Conservation (phyloP, 2,888 invertebrate genomes). For the Abrostola tripartita region DNA sequence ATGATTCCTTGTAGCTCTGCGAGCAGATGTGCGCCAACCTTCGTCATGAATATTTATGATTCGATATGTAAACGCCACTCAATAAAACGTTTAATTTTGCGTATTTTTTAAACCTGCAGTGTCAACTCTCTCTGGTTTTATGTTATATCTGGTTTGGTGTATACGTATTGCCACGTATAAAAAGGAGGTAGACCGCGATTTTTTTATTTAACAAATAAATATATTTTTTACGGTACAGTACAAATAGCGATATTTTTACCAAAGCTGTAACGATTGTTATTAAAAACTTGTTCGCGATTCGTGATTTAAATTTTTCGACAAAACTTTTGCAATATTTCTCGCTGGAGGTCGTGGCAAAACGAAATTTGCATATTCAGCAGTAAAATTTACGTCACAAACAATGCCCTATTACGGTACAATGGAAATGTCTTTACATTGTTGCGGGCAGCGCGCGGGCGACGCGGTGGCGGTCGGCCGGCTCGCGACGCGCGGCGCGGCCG, state of each 20-base stretch:
- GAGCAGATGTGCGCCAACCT: conserved; percentile 63
- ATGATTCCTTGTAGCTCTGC: conserved; percentile 30
- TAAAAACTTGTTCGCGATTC: conserved; percentile 79
- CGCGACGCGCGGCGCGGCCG: conserved; percentile 50
- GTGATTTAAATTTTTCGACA: conserved; percentile 82
- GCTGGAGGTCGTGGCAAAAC: conserved; percentile 78
- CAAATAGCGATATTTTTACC: conserved; percentile 56
- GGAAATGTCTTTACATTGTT: conserved; percentile 86
- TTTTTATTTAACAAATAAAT: conserved; percentile 44
- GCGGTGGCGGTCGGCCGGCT: conserved; percentile 38
- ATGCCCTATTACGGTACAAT: conserved; percentile 85
- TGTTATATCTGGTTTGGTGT: no score
- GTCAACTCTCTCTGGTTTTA: conserved; percentile 53
- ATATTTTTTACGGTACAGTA: conserved; percentile 40
- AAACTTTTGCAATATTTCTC: conserved; percentile 86
- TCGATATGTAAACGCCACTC: conserved; percentile 60
- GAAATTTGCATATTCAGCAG: conserved; percentile 86
- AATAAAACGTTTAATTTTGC: conserved; percentile 63
- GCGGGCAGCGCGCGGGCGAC: conserved; percentile 61
- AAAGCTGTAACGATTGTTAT: conserved; percentile 67
- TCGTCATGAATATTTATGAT: conserved; percentile 71
- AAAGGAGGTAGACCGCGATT: conserved; percentile 16
- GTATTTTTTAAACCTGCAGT: conserved; percentile 54
- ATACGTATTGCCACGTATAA: conserved; percentile 21
- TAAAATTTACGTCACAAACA: conserved; percentile 86